Evolutionary conservation across 2,888 invertebrate species (phyloP), one percentile per base, ranked within the genome.

Genomic region (Flabesymbios commensalis): DNA sequence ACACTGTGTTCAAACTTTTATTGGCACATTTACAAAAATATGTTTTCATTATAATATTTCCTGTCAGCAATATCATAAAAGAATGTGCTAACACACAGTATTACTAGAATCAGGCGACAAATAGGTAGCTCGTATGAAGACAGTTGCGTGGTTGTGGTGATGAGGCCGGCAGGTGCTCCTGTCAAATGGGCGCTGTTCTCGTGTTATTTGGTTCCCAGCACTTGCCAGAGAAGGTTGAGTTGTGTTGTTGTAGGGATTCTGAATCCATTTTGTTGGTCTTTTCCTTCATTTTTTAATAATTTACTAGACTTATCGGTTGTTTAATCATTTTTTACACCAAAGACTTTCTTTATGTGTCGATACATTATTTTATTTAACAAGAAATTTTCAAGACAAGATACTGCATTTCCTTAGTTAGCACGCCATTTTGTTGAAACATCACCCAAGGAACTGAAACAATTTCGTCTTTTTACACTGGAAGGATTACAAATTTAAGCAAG

Each of bases 131-230:
- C 45, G 43, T 22, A 55, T 31, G 51, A 26, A 49, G 49, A 57
- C 49, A 19, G 22, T 5, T 19, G 4, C 22, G 7, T 48, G 53
- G 48, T 59, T 59, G 36, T 28, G 24, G 59, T 63, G 22, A 42
- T 53, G 19, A 26, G 63, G 41, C 48, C 47, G 42, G 54, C 62
- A 59, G 63, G 59, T 63, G 58, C 55, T 49, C 39, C 47, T 41
- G 22, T 41, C 48, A 7, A 24, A 43, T 26, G 5, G 26, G 42
- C 14, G 43, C 41, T 47, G 57, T 53, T 61, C 61, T 61, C 61
- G 61, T 57, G 61, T 61, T 63, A 63, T 63, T 63, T 63, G 58
- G 63, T 63, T 63, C 63, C 59, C 39, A 53, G 63, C 63, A 63
- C 63, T 63, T 47, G 59, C 42, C 60, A 58, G 63, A 28, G 63